These are phyloP conservation scores for Catamblyrhynchus diadema DNA, from an alignment of 2,797 vertebrate genomes.

Conservation along the genomic window DNA sequence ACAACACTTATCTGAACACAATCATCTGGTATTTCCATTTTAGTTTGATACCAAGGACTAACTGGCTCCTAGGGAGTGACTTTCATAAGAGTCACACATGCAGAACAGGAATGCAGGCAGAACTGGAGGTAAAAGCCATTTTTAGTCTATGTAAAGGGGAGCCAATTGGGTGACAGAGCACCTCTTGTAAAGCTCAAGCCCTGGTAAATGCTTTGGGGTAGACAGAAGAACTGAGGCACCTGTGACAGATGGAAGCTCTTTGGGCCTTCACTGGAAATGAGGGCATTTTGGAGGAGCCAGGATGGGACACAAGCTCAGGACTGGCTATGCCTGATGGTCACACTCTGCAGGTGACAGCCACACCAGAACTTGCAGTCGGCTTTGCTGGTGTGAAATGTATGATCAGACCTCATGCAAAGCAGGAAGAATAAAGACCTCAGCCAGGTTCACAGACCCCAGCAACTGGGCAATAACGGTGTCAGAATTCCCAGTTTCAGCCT, in stretches of 20 bases:
- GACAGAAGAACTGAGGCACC: not conserved
- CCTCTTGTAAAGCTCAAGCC: not conserved
- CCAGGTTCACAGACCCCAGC: not conserved
- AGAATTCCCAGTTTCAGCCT: not conserved
- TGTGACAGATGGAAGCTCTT: rapidly evolving
- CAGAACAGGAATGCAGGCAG: not conserved
- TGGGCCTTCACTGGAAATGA: not conserved
- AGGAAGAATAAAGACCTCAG: not conserved
- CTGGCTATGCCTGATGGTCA: not conserved
- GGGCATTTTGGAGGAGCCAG: not conserved
- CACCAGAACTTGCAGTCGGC: not conserved
- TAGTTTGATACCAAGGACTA: not conserved
- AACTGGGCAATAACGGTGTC: rapidly evolving
- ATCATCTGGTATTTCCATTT: not conserved
- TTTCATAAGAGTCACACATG: not conserved
- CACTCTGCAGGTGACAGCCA: not conserved
- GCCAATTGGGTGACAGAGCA: not conserved
- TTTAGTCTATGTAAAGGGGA: not conserved
- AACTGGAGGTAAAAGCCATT: not conserved
- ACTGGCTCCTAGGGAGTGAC: not conserved
- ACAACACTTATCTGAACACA: not conserved
- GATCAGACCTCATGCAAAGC: not conserved
- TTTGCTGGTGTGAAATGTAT: not conserved
- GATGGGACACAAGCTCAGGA: not conserved
- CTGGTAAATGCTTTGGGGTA: not conserved